A percentile compares a stretch with the other conserved stretches of the same genome.
These are phyloP conservation scores for Platysternon megacephalum DNA, from an alignment of 2,113 vertebrate species.

Conservation along the genomic window DNA sequence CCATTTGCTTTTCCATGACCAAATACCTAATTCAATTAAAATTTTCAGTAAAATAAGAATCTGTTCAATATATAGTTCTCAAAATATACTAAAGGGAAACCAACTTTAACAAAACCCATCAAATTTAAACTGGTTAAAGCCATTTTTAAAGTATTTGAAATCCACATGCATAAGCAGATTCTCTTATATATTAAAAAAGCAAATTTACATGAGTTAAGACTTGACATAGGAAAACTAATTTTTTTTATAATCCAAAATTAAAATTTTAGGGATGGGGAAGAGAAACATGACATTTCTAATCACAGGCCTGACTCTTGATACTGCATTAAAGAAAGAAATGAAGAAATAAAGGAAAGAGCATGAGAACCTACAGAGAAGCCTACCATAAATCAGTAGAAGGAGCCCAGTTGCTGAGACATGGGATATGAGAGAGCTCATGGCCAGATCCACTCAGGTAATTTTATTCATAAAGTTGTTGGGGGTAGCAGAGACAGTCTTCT, in stretches of 20 bases:
- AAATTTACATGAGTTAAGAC: neutral
- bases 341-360: neutral
- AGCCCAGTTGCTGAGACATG: neutral
- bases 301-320: neutral
- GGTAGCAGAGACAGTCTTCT: neutral
- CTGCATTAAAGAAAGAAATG: neutral
- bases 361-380: neutral
- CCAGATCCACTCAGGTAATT: neutral
- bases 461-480: neutral
- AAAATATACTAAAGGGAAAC: neutral
- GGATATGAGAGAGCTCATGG: neutral
- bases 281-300: neutral
- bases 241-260: neutral
- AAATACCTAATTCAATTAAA: constrained; percentile 83
- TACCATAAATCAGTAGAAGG: neutral
- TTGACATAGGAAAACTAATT: neutral
- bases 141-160: neutral
- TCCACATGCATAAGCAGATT: neutral
- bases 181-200: neutral
- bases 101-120: neutral
- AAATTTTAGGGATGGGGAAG: neutral
- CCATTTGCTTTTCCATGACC: constrained; percentile 96
- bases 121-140: neutral
- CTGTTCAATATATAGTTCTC: neutral
- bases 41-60: neutral